These are phyloP conservation scores for Eristalis tenax DNA, from an alignment of 2,888 invertebrate species.

Conservation along the genomic window DNA sequence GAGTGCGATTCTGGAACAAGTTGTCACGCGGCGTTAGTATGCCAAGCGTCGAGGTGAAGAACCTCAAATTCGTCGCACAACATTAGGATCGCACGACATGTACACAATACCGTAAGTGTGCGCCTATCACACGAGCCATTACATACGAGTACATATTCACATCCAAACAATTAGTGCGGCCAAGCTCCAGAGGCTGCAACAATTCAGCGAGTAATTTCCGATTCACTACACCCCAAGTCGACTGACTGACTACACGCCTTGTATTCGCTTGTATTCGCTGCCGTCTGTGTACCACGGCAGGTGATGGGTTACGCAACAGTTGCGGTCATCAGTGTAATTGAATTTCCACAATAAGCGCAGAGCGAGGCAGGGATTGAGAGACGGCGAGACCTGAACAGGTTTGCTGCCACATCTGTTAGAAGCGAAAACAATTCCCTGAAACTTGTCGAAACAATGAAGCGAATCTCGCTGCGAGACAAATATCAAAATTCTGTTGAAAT, in stretches of 20 bases:
- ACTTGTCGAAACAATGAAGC: neutral
- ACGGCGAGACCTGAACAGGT: neutral
- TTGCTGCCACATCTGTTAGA: neutral
- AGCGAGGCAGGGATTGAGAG: no score
- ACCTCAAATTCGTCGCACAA: slow-evolving; percentile 4
- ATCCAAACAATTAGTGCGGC: neutral
- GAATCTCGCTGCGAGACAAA: neutral
- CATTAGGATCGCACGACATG: neutral
- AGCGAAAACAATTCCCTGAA: neutral
- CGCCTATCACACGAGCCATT: neutral
- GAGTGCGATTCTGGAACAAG: neutral
- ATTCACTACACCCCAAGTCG: slow-evolving; percentile 2
- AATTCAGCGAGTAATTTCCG: slow-evolving; percentile 14
- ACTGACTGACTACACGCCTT: neutral
- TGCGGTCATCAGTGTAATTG: slow-evolving; percentile 62
- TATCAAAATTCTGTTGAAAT: neutral
- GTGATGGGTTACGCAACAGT: slow-evolving; percentile 56
- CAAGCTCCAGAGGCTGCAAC: neutral
- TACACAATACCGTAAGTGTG: neutral
- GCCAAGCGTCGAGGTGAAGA: slow-evolving; percentile 7
- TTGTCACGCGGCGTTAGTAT: neutral
- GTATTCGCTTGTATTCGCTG: neutral
- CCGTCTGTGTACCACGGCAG: neutral
- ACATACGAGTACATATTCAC: neutral
- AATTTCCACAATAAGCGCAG: slow-evolving; percentile 25